Evolutionary conservation across 2,797 vertebrate species (phyloP).

Genomic region (Melanotaenia nigrans): DNA sequence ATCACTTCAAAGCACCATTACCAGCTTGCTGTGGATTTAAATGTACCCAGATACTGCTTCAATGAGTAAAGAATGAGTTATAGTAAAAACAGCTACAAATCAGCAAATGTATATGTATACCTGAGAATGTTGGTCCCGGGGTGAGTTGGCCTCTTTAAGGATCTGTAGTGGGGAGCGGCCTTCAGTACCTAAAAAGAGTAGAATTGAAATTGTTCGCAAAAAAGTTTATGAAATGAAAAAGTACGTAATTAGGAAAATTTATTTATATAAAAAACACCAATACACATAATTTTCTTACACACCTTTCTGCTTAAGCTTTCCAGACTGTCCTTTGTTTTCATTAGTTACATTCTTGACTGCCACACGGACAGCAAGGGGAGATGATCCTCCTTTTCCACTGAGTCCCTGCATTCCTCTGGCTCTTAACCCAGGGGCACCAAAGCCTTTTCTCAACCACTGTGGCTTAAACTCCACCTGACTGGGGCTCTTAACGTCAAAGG

Average conservation of each 20-base stretch:
- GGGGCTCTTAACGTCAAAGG: slow-evolving; percentile 80
- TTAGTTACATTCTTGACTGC: slow-evolving; percentile 68
- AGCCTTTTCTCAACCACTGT: slow-evolving; percentile 84
- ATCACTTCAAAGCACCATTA: neutral
- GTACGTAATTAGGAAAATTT: neutral
- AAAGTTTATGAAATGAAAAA: neutral
- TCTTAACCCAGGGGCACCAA: slow-evolving; percentile 74
- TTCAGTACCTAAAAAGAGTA: slow-evolving; percentile 65
- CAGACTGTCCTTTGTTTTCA: slow-evolving; percentile 75
- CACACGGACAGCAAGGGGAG: slow-evolving; percentile 72
- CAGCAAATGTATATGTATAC: slow-evolving; percentile 45
- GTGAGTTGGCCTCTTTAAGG: slow-evolving; percentile 87
- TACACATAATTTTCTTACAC: slow-evolving; percentile 2
- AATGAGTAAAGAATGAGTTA: neutral
- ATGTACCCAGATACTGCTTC: neutral
- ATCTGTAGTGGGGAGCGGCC: slow-evolving; percentile 91
- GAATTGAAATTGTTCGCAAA: neutral
- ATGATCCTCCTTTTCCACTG: slow-evolving; percentile 62
- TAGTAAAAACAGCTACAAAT: slow-evolving; percentile 4
- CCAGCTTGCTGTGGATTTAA: neutral
- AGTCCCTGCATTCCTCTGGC: slow-evolving; percentile 67
- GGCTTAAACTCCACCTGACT: slow-evolving; percentile 85
- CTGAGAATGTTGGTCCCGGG: slow-evolving; percentile 72
- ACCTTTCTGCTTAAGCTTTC: slow-evolving; percentile 81
- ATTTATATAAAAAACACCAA: neutral